A percentile compares a stretch with the other conserved stretches of the same genome.
Evolutionary conservation across 2,113 vertebrate species (phyloP).

Genomic region (Cinclus mexicanus): DNA sequence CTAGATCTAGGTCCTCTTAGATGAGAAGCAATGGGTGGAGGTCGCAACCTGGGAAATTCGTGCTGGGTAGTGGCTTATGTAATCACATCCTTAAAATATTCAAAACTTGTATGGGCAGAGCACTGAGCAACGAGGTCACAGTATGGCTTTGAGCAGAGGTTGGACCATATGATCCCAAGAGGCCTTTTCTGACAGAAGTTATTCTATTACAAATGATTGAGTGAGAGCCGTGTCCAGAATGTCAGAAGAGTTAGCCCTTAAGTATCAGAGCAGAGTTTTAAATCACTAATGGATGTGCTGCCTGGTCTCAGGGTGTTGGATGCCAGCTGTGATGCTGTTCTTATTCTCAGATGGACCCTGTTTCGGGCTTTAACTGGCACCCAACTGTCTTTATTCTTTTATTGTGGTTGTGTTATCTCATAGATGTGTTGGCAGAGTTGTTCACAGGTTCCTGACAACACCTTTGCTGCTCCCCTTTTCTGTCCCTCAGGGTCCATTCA

Average conservation of each 20-base stretch:
- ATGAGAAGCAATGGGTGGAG: background rate
- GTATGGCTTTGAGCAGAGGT: background rate
- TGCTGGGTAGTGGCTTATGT: background rate
- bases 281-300: background rate
- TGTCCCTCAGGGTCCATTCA: background rate
- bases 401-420: background rate
- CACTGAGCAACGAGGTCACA: fast-evolving
- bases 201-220: background rate
- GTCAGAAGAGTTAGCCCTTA: background rate
- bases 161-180: background rate
- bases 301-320: background rate
- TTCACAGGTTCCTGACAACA: background rate
- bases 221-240: background rate
- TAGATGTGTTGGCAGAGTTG: background rate
- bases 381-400: background rate
- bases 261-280: background rate
- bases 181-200: background rate
- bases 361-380: background rate
- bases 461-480: background rate
- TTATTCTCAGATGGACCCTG: background rate
- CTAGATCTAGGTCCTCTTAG: background rate
- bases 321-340: background rate
- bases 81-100: background rate
- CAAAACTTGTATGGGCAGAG: background rate
- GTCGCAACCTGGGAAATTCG: background rate